Evolutionary conservation across 2,888 invertebrate species (phyloP), one percentile per base, ranked within the genome.

Genomic region (Priocnemis perturbator): DNA sequence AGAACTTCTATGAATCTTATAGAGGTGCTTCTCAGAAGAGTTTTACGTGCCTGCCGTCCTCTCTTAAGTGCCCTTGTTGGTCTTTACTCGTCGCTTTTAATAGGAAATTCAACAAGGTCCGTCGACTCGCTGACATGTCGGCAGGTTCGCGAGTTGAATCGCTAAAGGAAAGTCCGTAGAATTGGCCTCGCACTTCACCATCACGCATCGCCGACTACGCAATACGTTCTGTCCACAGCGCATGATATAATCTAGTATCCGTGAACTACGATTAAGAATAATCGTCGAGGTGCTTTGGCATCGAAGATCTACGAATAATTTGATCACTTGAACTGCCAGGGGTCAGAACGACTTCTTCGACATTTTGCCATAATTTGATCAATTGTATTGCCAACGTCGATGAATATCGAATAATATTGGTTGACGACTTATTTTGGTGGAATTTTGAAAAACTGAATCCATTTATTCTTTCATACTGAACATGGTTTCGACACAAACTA

Each of bases 151-250:
- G 21, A 60, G 62, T 52, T 55, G 61, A 71, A 72, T 65, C 67
- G 52, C 47, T 30, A 20, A 64, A 71, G 58, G 44, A 60, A 64
- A 67, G 61, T 23, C 67, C 47, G 44, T 56, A 30, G n/a, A 17
- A 14, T n/a, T 53, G 77, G 58, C 77, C 69, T 77, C 69, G 74
- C 71, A 73, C 69, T 73, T 78, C 69, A 66, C 68, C 69, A 62
- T 68, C 67, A 30, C 52, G 62, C 65, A 70, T 73, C 69, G 63
- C 64, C 74, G 74, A 60, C 48, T 67, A 60, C 52, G 19, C 64
- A 66, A 67, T 56, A 62, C 67, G 47, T 44, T 30, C 47, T 55
- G 52, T 60, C 50, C 37, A 53, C 55, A 44, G 44, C 53, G 19
- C 30, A 37, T 62, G 30, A 56, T 26, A 47, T 44, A 0, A 53